Evolutionary conservation across 2,888 invertebrate species (phyloP).

Genomic region (Nomada lathburiana): DNA sequence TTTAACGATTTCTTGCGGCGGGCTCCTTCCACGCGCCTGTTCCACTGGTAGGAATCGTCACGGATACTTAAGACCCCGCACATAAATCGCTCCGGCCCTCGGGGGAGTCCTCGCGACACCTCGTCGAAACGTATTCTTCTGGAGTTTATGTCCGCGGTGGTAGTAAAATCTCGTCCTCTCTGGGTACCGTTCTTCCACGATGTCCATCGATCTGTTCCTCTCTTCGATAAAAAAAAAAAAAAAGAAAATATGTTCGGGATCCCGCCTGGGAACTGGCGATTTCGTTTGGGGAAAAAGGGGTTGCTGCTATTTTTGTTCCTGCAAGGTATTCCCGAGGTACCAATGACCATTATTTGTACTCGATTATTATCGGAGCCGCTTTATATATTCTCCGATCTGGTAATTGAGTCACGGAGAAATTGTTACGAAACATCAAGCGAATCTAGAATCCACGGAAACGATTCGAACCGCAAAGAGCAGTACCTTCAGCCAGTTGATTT

Average conservation of each 20-base stretch:
- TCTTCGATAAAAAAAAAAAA: not conserved
- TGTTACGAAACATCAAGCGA: not conserved
- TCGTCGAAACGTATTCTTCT: conserved; percentile 70
- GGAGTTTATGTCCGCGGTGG: conserved; percentile 66
- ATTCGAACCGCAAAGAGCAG: not conserved
- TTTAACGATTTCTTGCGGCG: conserved; percentile 54
- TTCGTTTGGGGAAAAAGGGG: not conserved
- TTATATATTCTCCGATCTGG: too few species aligned
- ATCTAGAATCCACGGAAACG: too few species aligned
- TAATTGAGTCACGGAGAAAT: not conserved
- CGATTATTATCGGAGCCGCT: not conserved
- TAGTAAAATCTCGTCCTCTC: conserved; percentile 68
- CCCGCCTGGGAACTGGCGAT: not conserved
- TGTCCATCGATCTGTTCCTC: conserved; percentile 7
- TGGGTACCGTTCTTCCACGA: conserved; percentile 41
- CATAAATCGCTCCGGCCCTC: conserved; percentile 65
- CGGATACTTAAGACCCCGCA: conserved; percentile 53
- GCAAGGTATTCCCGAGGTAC: too few species aligned
- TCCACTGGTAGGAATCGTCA: conserved; percentile 52
- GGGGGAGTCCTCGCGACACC: conserved; percentile 64
- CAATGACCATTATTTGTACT: too few species aligned
- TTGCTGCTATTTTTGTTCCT: not conserved
- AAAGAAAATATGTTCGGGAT: not conserved
- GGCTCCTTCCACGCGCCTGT: conserved; percentile 31
- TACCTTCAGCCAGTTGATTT: conserved; percentile 22